A percentile compares a stretch with the other conserved stretches of the same genome.
Evolutionary conservation across 2,797 vertebrate genomes (phyloP).

Genomic region (Malacoraja senta): DNA sequence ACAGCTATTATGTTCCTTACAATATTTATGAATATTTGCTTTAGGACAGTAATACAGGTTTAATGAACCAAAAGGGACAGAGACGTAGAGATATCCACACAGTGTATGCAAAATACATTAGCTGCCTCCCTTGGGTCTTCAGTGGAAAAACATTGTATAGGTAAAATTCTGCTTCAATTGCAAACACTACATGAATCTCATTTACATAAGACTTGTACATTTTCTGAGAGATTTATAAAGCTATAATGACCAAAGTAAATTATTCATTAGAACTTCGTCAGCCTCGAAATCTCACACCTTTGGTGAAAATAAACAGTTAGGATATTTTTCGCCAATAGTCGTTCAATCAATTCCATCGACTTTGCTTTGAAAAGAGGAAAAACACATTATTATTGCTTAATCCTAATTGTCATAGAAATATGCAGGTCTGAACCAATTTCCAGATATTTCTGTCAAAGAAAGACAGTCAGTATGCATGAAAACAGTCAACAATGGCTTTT

Average conservation of each 20-base stretch:
- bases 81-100: not conserved
- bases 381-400: not conserved
- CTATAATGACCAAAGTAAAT: not conserved
- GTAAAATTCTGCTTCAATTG: not conserved
- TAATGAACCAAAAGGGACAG: not conserved
- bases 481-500: not conserved
- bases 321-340: not conserved
- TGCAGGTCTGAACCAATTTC: not conserved
- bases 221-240: not conserved
- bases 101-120: not conserved
- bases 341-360: not conserved
- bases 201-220: not conserved
- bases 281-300: not conserved
- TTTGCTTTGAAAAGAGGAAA: not conserved
- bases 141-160: not conserved
- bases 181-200: not conserved
- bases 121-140: not conserved
- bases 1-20: not conserved
- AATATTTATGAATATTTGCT: constrained; percentile 31
- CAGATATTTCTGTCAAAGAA: not conserved
- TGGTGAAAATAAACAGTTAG: not conserved
- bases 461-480: not conserved
- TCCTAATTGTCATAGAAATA: not conserved
- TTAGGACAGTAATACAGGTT: not conserved
- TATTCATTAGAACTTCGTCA: not conserved